Evolutionary conservation across 2,888 invertebrate genomes (phyloP), one percentile per base, ranked within the genome.

Genomic region (Arctia plantaginis): DNA sequence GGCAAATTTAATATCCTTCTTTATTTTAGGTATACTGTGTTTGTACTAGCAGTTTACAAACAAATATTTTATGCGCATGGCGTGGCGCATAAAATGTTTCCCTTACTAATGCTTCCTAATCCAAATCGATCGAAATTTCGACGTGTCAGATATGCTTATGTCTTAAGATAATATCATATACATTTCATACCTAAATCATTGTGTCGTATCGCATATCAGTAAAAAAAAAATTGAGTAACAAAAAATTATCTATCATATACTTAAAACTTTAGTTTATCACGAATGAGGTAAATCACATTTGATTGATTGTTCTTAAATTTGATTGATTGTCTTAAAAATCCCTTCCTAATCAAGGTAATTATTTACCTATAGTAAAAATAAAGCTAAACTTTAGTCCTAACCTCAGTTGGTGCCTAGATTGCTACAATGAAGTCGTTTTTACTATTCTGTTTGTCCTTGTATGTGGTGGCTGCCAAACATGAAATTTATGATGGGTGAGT

Each of bases 401-500:
- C 30, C 18, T 30, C 30, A 62, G 62, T 70, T 62, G 70, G 18
- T 30, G 35, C 13, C 27, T 23, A 35, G 35, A 59, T 66, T 76
- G 81, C 73, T 77, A 86, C 79, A 75, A 88, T 90, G 87, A 88
- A 86, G 77, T 64, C 80, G 64, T 51, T 89, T 4, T 76, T 92
- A 18, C 62, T 88, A 13, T 65, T 89, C 55, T 87, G 84, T 81
- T 78, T 88, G 47, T 81, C 78, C 23, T 76, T 87, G 23, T 85
- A 76, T 77, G 78, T 84, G 1, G 91, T 86, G 44, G 77, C 85
- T n/a, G 93, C 90, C 3, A 93, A 93, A 83, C 90, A 94, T 80
- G 93, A 94, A 78, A 76, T 86, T n/a, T 92, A 92, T 73, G 90
- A 92, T 69, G 93, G 93, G 94, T 93, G 84, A 90, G 91, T 33